phyloP scores from a whole-genome alignment of 2,888 invertebrate genomes.

The Gryllus longicercus region DNA sequence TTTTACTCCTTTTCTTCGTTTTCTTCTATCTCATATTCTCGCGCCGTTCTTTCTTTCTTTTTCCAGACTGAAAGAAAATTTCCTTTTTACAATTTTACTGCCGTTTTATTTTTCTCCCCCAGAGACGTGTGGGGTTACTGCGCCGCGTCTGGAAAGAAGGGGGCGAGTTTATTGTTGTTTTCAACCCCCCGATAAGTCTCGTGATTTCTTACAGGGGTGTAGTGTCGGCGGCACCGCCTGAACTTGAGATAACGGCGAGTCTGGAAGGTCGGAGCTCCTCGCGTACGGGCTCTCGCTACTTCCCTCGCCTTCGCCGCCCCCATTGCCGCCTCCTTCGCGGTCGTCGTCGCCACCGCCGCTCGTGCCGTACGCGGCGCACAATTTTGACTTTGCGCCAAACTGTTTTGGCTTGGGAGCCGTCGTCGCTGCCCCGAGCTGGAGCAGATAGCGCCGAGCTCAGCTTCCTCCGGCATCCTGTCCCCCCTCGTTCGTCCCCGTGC shows the following conservation, averaged over 20 bases:
- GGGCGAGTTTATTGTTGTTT: constrained; percentile 17
- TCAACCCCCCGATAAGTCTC: constrained; percentile 17
- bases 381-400: constrained; percentile 17
- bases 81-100: constrained; percentile 17
- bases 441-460: constrained; percentile 1
- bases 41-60: constrained; percentile 2
- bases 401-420: constrained; percentile 7
- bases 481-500: not conserved
- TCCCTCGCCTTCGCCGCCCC: no score
- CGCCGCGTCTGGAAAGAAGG: not conserved
- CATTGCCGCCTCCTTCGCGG: no score
- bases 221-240: constrained; percentile 6
- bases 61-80: not conserved
- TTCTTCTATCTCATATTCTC: constrained; percentile 17
- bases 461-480: not conserved
- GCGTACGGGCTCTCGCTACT: no score
- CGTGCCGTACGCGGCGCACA: not conserved
- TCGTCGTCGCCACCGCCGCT: no score
- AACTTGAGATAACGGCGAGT: not conserved
- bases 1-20: not conserved
- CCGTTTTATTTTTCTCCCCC: constrained; percentile 4
- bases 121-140: not conserved
- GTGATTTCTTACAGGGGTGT: constrained; percentile 9
- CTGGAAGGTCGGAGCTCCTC: not conserved
- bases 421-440: not conserved